Percentiles rank a stretch among this genome's conserved stretches.
Conservation (phyloP, 53 echinoderm and acorn worm species). For the Arbacia lixula region DNA sequence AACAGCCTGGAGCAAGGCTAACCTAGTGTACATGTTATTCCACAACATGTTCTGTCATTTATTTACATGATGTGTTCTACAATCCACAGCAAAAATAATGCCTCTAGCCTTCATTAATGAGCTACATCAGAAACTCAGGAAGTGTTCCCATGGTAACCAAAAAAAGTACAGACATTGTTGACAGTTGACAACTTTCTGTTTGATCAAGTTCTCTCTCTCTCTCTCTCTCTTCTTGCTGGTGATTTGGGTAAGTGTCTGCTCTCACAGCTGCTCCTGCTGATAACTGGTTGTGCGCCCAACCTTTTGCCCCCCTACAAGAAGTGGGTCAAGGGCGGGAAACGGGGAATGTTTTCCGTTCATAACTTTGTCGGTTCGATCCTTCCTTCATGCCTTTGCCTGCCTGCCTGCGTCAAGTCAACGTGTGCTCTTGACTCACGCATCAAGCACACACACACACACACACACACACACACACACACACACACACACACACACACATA, state of each 20-base stretch:
- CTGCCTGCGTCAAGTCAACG: no score
- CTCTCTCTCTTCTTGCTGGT: not conserved
- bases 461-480: no score
- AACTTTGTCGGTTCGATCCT: no score
- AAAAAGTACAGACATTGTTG: slow-evolving; percentile 46
- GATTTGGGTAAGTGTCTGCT: not conserved
- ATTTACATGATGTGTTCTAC: no score
- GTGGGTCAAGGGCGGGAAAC: slow-evolving; percentile 38
- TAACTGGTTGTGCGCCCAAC: slow-evolving; percentile 35
- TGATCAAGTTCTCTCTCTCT: not conserved
- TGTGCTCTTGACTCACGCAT: no score
- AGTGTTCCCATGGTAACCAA: slow-evolving; percentile 13
- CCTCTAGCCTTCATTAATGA: slow-evolving; percentile 45
- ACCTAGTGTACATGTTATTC: no score
- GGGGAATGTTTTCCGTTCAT: slow-evolving; percentile 18
- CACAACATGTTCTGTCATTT: not conserved
- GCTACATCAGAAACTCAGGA: slow-evolving; percentile 41
- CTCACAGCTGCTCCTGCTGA: slow-evolving; percentile 11
- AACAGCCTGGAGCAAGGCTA: no score
- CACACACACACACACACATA: no score
- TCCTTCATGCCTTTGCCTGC: no score
- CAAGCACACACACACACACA: no score
- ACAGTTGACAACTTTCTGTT: slow-evolving; percentile 45
- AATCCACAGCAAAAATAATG: no score
- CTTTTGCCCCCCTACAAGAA: slow-evolving; percentile 3